Base-by-base conservation (phyloP, 2,113 vertebrate genomes). In the Piaya cayana region DNA sequence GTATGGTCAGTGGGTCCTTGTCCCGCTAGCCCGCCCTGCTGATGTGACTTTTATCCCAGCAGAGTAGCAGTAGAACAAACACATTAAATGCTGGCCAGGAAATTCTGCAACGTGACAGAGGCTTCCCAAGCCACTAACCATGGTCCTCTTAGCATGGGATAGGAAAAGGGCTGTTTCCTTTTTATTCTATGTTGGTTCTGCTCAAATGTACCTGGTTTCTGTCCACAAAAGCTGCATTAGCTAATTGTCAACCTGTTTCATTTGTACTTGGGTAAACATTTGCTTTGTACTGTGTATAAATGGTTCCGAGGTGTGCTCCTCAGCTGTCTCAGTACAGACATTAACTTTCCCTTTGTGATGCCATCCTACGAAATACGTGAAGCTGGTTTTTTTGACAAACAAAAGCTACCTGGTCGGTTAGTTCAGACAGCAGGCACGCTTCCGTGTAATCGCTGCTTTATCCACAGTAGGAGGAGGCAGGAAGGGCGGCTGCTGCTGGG, bases 221-320 rank as follows among this genome's bases (percentile, higher is more conserved):
- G 98, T 97, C 97, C 97, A 97, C 97, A 97, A 82, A 82, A 94
- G 97, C 97, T 96, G 71, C 97, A 97, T 97, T 97, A 98, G 97
- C 96, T 98, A 95, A 98, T 97, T 97, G 94, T 97, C 94, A 94
- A 90, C 96, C 95, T 97, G 97, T 97, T 97, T 95, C 63, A 91
- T 97, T 92, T 81, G 95, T 96, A 88, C 95, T 86, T 97, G 97
- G 97, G 97, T 98, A 97, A 97, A 97, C 96, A 97, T 98, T 97
- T 95, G 88, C 96, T 93, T 96, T 98, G 97, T 96, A 59, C 94
- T 96, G 96, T 97, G 94, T 96, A 96, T 96, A 88, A 97, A 91
- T 95, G 97, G 96, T 95, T 97, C 96, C 47, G 96, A 97, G 96
- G 96, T 97, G 96, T 97, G 97, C 96, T 97, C 95, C 97, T 97